Percentiles rank a stretch among this genome's conserved stretches.
phyloP scores from a whole-genome alignment of 2,797 vertebrate genomes.

The Falco peregrinus region DNA sequence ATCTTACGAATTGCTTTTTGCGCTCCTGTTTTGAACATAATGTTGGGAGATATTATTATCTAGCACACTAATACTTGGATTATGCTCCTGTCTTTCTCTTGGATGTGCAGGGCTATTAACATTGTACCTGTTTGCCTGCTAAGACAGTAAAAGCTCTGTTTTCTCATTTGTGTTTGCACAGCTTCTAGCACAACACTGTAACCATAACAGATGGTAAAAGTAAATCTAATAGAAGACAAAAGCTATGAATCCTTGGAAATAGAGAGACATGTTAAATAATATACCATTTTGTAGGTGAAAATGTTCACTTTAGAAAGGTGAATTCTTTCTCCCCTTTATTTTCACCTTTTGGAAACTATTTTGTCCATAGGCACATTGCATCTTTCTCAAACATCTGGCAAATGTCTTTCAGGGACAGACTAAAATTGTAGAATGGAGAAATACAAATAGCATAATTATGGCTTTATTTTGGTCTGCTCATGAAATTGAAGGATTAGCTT shows the following conservation, averaged over 20 bases:
- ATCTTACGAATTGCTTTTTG: not conserved
- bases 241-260: not conserved
- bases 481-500: constrained; percentile 65
- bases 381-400: constrained; percentile 31
- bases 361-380: not conserved
- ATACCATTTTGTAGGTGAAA: not conserved
- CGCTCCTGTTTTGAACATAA: not conserved
- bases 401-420: not conserved
- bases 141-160: not conserved
- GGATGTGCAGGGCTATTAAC: not conserved
- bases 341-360: not conserved
- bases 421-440: constrained; percentile 52
- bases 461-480: constrained; percentile 35
- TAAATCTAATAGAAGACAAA: not conserved
- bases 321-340: not conserved
- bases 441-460: constrained; percentile 59
- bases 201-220: not conserved
- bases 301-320: not conserved
- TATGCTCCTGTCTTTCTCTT: not conserved
- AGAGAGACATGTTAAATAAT: not conserved
- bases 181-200: not conserved
- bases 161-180: not conserved
- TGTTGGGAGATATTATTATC: not conserved
- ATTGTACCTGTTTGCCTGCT: not conserved
- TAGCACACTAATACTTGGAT: not conserved